These are phyloP conservation scores for Heliothis virescens DNA, from an alignment of 1,140 invertebrate genomes.

Conservation along the genomic window DNA sequence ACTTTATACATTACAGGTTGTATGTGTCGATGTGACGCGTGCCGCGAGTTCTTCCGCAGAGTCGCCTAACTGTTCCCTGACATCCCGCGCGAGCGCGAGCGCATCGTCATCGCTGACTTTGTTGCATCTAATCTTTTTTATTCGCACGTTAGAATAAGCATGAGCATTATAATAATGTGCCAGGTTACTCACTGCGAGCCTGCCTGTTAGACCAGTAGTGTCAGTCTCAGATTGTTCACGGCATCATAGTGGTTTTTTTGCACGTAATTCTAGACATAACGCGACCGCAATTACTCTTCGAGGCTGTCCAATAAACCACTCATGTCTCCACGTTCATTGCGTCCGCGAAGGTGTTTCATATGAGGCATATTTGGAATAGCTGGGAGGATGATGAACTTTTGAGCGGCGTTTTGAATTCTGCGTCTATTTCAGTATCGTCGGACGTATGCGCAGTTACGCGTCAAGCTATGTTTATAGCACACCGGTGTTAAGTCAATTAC, in stretches of 20 bases:
- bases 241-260: conserved; percentile 32
- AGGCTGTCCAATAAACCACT: conserved; percentile 48
- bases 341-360: conserved; percentile 62
- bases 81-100: not conserved
- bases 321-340: conserved; percentile 50
- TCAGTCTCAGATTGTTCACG: conserved; percentile 12
- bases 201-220: not conserved
- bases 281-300: conserved; percentile 46
- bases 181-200: no score
- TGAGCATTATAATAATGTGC: conserved; percentile 26
- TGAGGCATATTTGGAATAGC: conserved; percentile 72
- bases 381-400: conserved; percentile 73
- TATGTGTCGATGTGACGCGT: conserved; percentile 2
- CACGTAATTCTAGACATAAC: conserved; percentile 49
- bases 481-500: conserved; percentile 54
- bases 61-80: conserved; percentile 38
- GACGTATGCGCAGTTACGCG: conserved; percentile 53
- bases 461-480: conserved; percentile 53
- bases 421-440: conserved; percentile 67
- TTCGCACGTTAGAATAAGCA: conserved; percentile 19
- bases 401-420: conserved; percentile 70
- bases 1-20: conserved; percentile 29
- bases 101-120: conserved; percentile 34
- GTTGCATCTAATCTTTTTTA: conserved; percentile 26
- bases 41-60: not conserved